These are phyloP conservation scores for Drosophila greeni DNA, from an alignment of 2,888 invertebrate species.

Conservation along the genomic window DNA sequence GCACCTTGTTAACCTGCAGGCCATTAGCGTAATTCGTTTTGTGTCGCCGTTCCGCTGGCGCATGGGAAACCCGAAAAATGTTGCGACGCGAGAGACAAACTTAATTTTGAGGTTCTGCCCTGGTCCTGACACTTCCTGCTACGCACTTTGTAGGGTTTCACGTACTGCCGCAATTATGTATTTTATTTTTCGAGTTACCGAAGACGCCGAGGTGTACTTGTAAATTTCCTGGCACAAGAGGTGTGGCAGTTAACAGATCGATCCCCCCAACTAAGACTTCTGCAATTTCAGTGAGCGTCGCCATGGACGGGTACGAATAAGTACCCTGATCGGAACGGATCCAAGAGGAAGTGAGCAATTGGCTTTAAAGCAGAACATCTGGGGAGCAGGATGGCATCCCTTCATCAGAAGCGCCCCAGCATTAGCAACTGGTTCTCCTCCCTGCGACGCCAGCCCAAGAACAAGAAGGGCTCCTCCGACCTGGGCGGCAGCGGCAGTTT, in stretches of 20 bases:
- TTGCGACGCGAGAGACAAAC: constrained; percentile 45
- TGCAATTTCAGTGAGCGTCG: constrained; percentile 52
- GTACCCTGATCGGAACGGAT: constrained; percentile 18
- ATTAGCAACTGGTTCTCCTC: constrained; percentile 91
- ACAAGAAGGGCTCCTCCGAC: constrained; percentile 67
- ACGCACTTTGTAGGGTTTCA: constrained; percentile 37
- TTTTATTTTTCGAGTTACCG: constrained; percentile 45
- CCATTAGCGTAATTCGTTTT: constrained; percentile 72
- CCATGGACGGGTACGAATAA: constrained; percentile 56
- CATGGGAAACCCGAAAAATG: constrained; percentile 57
- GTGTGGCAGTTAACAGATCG: not conserved
- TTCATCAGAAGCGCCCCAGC: constrained; percentile 84
- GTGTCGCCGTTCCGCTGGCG: constrained; percentile 35
- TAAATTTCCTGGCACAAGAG: constrained; percentile 50
- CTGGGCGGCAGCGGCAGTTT: constrained; percentile 62
- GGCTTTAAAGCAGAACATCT: constrained; percentile 38
- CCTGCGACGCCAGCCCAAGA: constrained; percentile 82
- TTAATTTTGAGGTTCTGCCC: constrained; percentile 50
- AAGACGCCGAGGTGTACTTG: constrained; percentile 56
- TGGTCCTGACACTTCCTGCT: constrained; percentile 32
- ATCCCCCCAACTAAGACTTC: constrained; percentile 27
- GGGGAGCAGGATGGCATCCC: constrained; percentile 63
- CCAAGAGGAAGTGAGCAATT: constrained; percentile 49
- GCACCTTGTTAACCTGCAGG: constrained; percentile 64
- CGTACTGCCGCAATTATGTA: constrained; percentile 52